Percentiles rank a stretch among this genome's conserved stretches.
phyloP scores from a whole-genome alignment of 2,113 vertebrate species.

The Procavia capensis region DNA sequence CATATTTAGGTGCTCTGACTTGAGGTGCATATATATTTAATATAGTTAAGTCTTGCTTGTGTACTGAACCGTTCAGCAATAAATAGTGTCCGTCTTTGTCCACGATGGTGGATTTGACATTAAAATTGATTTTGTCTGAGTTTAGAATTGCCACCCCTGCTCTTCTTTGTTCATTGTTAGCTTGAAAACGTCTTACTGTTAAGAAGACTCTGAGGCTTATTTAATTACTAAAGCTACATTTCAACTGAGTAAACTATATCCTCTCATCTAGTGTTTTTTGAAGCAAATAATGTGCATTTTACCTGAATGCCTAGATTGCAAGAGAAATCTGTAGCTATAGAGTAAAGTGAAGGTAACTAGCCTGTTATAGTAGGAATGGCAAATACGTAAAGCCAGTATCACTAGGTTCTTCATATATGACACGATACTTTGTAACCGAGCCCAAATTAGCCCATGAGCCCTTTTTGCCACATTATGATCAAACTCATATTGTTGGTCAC shows the following conservation, averaged over 20 bases:
- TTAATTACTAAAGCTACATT: slow-evolving; percentile 25
- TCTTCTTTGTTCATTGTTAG: too few relatives aligned
- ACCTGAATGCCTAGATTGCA: neutral
- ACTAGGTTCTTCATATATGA: neutral
- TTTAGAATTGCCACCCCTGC: too few relatives aligned
- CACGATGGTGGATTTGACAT: too few relatives aligned
- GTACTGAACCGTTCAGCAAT: too few relatives aligned
- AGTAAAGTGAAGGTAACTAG: slow-evolving; percentile 23
- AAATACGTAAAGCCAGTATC: neutral
- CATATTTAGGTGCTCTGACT: too few relatives aligned
- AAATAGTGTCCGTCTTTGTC: too few relatives aligned
- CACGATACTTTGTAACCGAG: neutral
- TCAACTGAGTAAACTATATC: neutral
- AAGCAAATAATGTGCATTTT: slow-evolving; percentile 1
- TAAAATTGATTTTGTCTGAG: too few relatives aligned
- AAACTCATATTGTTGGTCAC: slow-evolving; percentile 20
- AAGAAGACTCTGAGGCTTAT: slow-evolving; percentile 31
- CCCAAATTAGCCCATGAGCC: neutral
- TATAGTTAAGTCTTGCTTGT: too few relatives aligned
- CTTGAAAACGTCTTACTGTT: neutral
- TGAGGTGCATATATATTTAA: too few relatives aligned
- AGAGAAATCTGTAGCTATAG: neutral
- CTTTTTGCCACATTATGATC: neutral
- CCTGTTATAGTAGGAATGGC: neutral
- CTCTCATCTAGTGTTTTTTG: slow-evolving; percentile 25